These are phyloP conservation scores for Metalampra italica DNA, from an alignment of 2,888 invertebrate genomes.

Conservation along the genomic window DNA sequence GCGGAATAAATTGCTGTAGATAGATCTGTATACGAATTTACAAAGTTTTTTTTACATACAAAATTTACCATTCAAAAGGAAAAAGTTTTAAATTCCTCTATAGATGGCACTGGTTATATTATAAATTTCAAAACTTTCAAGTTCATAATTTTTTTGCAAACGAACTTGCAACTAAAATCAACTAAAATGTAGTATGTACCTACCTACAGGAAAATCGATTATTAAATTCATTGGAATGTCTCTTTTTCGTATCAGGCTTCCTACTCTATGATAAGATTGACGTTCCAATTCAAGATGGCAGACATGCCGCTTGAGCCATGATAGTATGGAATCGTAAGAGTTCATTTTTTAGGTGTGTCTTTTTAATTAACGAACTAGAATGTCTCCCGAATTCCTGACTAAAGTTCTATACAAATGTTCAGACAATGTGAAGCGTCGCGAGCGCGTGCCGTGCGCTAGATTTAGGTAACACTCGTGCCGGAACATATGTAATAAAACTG, in stretches of 20 bases:
- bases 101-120: no score
- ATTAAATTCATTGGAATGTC: no score
- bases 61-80: no score
- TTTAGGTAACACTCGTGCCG: slow-evolving; percentile 81
- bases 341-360: slow-evolving; percentile 88
- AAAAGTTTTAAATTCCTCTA: no score
- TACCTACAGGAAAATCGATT: no score
- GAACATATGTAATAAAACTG: slow-evolving; percentile 75
- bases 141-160: no score
- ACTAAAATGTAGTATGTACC: no score
- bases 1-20: no score
- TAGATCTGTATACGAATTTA: no score
- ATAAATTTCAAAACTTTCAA: no score
- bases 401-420: slow-evolving; percentile 74
- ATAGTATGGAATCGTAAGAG: slow-evolving; percentile 84
- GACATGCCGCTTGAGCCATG: slow-evolving; percentile 83
- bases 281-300: slow-evolving; percentile 87
- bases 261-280: slow-evolving; percentile 72
- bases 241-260: background rate
- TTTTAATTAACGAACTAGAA: slow-evolving; percentile 79
- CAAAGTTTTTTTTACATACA: no score
- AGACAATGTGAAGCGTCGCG: slow-evolving; percentile 75
- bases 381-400: slow-evolving; percentile 78
- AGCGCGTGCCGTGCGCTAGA: slow-evolving; percentile 73
- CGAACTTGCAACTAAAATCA: no score